Evolutionary conservation across 2,113 vertebrate species (phyloP).

Genomic region (Microcebus lehilahytsara): DNA sequence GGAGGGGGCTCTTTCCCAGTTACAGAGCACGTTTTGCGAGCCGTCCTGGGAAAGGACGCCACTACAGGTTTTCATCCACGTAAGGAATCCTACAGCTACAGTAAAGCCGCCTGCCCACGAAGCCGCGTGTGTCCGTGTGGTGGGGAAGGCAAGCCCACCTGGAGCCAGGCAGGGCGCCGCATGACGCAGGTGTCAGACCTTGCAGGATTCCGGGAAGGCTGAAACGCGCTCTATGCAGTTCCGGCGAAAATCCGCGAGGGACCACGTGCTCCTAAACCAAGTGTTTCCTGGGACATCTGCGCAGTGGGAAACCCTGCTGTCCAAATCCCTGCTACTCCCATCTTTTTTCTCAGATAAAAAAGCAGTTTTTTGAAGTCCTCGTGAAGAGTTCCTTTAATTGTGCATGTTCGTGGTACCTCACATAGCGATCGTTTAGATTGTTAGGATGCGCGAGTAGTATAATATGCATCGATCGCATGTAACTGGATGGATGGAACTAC

Average conservation of each 20-base stretch:
- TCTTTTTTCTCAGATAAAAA: neutral
- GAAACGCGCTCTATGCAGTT: neutral
- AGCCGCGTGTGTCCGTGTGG: rapidly evolving
- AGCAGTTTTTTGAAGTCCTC: rapidly evolving
- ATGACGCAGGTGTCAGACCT: rapidly evolving
- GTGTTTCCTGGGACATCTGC: rapidly evolving
- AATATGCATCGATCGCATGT: too few relatives aligned
- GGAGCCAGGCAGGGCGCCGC: rapidly evolving
- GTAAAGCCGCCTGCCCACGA: neutral
- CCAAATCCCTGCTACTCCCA: neutral
- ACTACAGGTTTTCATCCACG: neutral
- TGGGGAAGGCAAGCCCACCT: too few relatives aligned
- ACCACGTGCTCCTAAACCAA: neutral
- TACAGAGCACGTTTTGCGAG: neutral
- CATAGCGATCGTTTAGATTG: neutral
- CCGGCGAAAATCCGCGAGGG: neutral
- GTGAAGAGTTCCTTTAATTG: too few relatives aligned
- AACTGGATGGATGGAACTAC: neutral
- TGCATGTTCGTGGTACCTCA: rapidly evolving
- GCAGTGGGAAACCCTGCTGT: rapidly evolving
- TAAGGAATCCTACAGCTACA: neutral
- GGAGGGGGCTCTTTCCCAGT: neutral
- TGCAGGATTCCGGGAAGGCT: neutral
- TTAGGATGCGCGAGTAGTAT: rapidly evolving
- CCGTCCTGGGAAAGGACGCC: neutral